A percentile compares a stretch with the other conserved stretches of the same genome.
Conservation (phyloP, 2,797 vertebrate genomes). For the Chrysocyon brachyurus region DNA sequence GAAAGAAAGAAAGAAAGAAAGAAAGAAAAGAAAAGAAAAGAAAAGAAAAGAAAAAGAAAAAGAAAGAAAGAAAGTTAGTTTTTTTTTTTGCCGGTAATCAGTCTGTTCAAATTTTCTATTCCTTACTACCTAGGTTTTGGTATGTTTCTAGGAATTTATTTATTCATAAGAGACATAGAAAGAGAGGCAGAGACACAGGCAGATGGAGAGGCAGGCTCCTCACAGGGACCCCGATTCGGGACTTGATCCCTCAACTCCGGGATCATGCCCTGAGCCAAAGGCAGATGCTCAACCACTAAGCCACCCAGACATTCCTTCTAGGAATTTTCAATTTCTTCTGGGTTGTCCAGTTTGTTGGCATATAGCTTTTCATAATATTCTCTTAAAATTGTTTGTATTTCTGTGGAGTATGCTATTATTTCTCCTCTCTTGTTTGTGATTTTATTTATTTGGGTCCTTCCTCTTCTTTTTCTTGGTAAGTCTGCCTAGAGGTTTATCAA, state of each 20-base stretch:
- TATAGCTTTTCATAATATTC: not conserved
- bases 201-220: no score
- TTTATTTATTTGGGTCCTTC: not conserved
- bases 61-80: no score
- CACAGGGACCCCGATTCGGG: no score
- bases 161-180: not conserved
- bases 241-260: no score
- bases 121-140: not conserved
- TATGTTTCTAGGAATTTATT: not conserved
- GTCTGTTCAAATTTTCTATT: not conserved
- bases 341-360: not conserved
- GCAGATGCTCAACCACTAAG: no score
- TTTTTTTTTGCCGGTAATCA: not conserved
- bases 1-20: no score
- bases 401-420: not conserved
- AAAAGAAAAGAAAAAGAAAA: no score
- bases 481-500: not conserved
- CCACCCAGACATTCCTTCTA: no score
- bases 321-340: not conserved
- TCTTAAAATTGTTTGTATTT: not conserved
- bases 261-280: no score
- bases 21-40: no score
- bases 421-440: not conserved
- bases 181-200: no score
- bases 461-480: not conserved